Evolutionary conservation across 2,888 invertebrate genomes (phyloP).

Genomic region (Colletes collaris): DNA sequence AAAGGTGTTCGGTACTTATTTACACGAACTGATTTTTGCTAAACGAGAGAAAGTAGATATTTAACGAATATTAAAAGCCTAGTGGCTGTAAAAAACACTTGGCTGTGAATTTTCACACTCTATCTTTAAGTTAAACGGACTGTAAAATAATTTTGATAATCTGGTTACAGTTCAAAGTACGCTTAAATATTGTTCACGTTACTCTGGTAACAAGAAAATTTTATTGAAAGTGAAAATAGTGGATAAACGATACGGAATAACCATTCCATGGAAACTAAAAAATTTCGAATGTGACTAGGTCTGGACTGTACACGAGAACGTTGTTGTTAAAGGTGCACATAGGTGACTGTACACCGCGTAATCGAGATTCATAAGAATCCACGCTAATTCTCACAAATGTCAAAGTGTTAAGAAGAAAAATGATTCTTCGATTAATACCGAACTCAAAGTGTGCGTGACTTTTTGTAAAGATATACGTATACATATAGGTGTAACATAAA

Average conservation of each 20-base stretch:
- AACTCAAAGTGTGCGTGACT: constrained; percentile 50
- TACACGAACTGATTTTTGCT: no score
- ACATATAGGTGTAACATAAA: constrained; percentile 70
- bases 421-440: constrained; percentile 38
- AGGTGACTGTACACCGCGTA: constrained; percentile 19
- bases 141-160: no score
- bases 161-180: constrained; percentile 9
- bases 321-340: background rate
- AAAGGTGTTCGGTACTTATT: no score
- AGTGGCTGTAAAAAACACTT: no score
- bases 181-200: background rate
- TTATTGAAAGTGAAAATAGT: no score
- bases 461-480: constrained; percentile 68
- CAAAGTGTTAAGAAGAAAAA: constrained; percentile 1
- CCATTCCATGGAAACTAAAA: no score
- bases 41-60: no score
- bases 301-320: background rate
- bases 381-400: background rate
- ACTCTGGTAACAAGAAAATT: no score
- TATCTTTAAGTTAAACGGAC: no score
- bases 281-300: background rate
- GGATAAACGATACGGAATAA: no score
- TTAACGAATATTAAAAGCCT: no score
- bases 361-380: constrained; percentile 1
- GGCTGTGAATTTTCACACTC: no score